Conservation (phyloP, 1,140 invertebrate species). For the Trinorchestia longiramus region DNA sequence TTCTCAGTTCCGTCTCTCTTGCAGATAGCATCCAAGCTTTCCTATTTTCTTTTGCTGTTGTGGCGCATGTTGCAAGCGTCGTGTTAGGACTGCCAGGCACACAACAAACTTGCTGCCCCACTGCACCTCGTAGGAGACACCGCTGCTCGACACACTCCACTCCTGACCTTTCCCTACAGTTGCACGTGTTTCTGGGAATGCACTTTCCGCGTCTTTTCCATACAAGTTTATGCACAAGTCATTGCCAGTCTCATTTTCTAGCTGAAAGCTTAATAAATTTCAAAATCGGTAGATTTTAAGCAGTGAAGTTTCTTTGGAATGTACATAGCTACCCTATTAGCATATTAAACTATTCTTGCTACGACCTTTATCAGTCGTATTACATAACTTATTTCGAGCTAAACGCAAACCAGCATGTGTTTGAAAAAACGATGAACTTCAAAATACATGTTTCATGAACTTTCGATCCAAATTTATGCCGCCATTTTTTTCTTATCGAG, state of each 20-base stretch:
- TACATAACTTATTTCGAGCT: background rate
- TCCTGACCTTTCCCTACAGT: background rate
- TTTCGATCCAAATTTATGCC: too few species aligned
- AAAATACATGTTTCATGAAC: too few species aligned
- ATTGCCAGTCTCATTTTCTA: background rate
- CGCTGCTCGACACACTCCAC: conserved; percentile 20
- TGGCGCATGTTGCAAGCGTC: background rate
- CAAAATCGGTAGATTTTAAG: background rate
- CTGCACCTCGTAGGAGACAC: background rate
- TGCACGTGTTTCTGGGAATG: background rate
- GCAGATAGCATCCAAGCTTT: background rate
- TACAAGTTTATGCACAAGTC: background rate
- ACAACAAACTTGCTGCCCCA: background rate
- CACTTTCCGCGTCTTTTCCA: background rate
- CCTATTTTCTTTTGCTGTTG: background rate
- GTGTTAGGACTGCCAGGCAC: background rate
- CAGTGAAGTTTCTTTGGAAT: background rate
- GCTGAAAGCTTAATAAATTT: background rate
- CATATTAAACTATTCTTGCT: background rate
- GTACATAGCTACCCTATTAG: background rate
- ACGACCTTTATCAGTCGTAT: background rate
- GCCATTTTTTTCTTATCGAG: too few species aligned
- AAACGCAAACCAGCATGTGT: too few species aligned
- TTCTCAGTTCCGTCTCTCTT: background rate
- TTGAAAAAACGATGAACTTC: too few species aligned